These are phyloP conservation scores for Autographa gamma DNA, from an alignment of 2,888 invertebrate genomes.

Conservation along the genomic window DNA sequence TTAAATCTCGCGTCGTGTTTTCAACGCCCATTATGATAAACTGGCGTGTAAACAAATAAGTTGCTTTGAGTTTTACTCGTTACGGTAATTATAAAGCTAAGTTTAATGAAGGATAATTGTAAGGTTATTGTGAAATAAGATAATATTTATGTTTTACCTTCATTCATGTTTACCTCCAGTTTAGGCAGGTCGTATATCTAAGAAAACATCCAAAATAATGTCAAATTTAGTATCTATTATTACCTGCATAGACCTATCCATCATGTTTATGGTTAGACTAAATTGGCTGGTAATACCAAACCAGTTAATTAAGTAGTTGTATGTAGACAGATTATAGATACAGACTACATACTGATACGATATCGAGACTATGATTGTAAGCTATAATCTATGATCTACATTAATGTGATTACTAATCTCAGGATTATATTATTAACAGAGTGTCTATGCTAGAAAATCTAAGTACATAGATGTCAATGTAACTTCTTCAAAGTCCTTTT, in stretches of 20 bases:
- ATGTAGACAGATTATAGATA: neutral
- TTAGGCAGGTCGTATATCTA: no score
- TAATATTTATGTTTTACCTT: neutral
- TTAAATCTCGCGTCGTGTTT: constrained; percentile 53
- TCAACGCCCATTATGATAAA: constrained; percentile 48
- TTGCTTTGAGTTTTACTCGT: constrained; percentile 39
- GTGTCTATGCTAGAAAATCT: no score
- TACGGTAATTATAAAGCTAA: constrained; percentile 38
- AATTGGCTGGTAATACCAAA: neutral
- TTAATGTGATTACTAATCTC: constrained; percentile 1
- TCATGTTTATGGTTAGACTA: neutral
- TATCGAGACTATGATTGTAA: neutral
- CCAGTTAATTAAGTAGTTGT: constrained; percentile 1
- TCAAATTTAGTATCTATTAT: no score
- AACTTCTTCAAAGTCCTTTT: no score
- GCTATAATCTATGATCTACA: constrained; percentile 1
- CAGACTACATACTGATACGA: neutral
- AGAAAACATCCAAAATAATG: no score
- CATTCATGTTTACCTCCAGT: neutral
- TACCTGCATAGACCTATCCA: no score
- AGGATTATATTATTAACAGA: neutral
- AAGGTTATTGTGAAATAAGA: constrained; percentile 8
- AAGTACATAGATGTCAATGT: no score
- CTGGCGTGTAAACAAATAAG: constrained; percentile 52
- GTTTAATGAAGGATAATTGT: constrained; percentile 40